Percentiles rank a stretch among this genome's conserved stretches.
These are phyloP conservation scores for Conomelus anceps DNA, from an alignment of 2,888 invertebrate genomes.

Conservation along the genomic window DNA sequence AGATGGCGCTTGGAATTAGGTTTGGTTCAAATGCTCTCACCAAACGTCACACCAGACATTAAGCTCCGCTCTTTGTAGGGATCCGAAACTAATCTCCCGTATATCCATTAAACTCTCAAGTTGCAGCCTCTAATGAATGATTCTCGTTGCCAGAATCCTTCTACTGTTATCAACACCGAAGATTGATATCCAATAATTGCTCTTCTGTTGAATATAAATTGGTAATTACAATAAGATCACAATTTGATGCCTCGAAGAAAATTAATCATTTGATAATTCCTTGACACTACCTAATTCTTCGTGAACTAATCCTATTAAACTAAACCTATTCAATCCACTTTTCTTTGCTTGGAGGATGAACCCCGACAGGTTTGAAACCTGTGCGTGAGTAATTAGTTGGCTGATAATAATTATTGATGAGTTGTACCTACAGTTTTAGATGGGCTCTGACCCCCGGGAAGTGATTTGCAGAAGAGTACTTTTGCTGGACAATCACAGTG, in stretches of 20 bases:
- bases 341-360: too few relatives aligned
- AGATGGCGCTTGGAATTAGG: not conserved
- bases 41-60: not conserved
- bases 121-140: not conserved
- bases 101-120: not conserved
- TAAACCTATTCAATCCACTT: too few relatives aligned
- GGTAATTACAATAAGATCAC: not conserved
- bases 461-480: too few relatives aligned
- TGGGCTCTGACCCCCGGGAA: too few relatives aligned
- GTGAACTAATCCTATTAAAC: too few relatives aligned
- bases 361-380: too few relatives aligned
- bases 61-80: not conserved
- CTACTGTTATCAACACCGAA: not conserved
- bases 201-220: not conserved
- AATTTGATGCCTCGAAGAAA: not conserved
- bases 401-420: too few relatives aligned
- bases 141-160: not conserved
- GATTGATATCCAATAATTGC: not conserved
- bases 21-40: not conserved
- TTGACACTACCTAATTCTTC: not conserved
- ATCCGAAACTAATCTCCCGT: not conserved
- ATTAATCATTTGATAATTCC: not conserved
- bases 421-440: too few relatives aligned
- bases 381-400: too few relatives aligned
- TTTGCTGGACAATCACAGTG: too few relatives aligned